Percentiles rank a stretch among this genome's conserved stretches.
phyloP scores from a whole-genome alignment of 1,140 invertebrate genomes.

The Anastrepha ludens region DNA sequence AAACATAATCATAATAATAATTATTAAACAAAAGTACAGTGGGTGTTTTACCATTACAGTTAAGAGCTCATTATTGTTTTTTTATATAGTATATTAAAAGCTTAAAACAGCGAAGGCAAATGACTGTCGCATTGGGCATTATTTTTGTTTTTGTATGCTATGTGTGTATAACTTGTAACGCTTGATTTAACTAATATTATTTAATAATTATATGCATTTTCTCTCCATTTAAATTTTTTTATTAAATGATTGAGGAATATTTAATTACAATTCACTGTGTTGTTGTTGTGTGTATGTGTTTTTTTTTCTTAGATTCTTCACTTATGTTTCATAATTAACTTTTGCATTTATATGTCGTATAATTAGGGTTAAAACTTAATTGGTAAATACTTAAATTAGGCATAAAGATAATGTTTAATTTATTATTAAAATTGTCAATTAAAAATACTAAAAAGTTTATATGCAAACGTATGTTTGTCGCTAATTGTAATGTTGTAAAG shows the following conservation, averaged over 20 bases:
- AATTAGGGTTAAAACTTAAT: slow-evolving; percentile 29
- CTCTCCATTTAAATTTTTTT: neutral
- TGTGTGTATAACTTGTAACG: slow-evolving; percentile 10
- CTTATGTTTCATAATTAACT: neutral
- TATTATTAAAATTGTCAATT: slow-evolving; percentile 37
- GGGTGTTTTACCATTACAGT: slow-evolving; percentile 19
- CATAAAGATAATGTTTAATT: slow-evolving; percentile 8
- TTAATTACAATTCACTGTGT: slow-evolving; percentile 28
- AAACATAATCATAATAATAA: slow-evolving; percentile 37
- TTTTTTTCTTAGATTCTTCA: neutral
- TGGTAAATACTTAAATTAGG: slow-evolving; percentile 39
- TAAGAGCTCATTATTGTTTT: neutral
- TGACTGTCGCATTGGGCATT: slow-evolving; percentile 22
- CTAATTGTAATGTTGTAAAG: neutral
- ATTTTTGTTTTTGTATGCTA: neutral
- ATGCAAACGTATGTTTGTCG: neutral
- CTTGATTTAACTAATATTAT: slow-evolving; percentile 14
- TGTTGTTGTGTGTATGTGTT: neutral
- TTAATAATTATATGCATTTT: neutral
- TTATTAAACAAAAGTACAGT: slow-evolving; percentile 46
- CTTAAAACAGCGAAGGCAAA: slow-evolving; percentile 49
- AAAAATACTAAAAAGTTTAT: slow-evolving; percentile 14
- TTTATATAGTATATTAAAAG: slow-evolving; percentile 25
- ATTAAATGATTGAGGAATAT: slow-evolving; percentile 1
- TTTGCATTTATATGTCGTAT: neutral